Percentiles rank a stretch among this genome's conserved stretches.
These are phyloP conservation scores for Drosophila orena DNA, from an alignment of 1,140 invertebrate genomes.

Conservation along the genomic window DNA sequence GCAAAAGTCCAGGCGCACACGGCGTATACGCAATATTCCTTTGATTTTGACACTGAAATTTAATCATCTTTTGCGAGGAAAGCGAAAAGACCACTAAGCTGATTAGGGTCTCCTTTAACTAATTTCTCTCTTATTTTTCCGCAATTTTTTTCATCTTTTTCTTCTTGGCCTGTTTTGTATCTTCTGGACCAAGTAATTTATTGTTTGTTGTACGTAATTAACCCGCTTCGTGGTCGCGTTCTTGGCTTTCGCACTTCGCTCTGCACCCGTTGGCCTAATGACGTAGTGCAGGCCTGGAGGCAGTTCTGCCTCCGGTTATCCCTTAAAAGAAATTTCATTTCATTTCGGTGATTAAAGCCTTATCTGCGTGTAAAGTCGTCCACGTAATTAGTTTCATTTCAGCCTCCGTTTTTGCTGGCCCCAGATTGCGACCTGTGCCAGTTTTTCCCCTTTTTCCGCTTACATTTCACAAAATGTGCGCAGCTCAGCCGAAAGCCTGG, in stretches of 20 bases:
- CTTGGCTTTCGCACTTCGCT: constrained; percentile 64
- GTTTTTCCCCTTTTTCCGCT: constrained; percentile 48
- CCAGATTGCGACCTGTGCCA: constrained; percentile 50
- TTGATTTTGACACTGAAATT: constrained; percentile 64
- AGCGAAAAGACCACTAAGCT: constrained; percentile 50
- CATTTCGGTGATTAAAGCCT: constrained; percentile 73
- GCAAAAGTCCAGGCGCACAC: constrained; percentile 57
- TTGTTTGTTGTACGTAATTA: constrained; percentile 80
- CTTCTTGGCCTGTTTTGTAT: background rate
- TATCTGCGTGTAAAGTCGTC: constrained; percentile 76
- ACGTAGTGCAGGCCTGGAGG: constrained; percentile 53
- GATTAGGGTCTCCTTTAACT: constrained; percentile 63
- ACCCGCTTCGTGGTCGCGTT: constrained; percentile 63
- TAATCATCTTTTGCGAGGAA: constrained; percentile 57
- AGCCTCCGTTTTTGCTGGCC: constrained; percentile 22
- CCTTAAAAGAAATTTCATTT: constrained; percentile 49
- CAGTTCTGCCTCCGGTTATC: background rate
- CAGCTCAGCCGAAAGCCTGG: constrained; percentile 49
- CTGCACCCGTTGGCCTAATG: constrained; percentile 54
- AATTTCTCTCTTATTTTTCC: constrained; percentile 39
- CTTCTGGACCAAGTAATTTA: constrained; percentile 66
- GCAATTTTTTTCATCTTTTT: background rate
- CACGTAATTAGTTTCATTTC: constrained; percentile 75
- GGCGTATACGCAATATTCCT: constrained; percentile 74
- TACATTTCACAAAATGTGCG: constrained; percentile 74